Conservation (phyloP, 2,797 vertebrate species). For the Sciaenops ocellatus region DNA sequence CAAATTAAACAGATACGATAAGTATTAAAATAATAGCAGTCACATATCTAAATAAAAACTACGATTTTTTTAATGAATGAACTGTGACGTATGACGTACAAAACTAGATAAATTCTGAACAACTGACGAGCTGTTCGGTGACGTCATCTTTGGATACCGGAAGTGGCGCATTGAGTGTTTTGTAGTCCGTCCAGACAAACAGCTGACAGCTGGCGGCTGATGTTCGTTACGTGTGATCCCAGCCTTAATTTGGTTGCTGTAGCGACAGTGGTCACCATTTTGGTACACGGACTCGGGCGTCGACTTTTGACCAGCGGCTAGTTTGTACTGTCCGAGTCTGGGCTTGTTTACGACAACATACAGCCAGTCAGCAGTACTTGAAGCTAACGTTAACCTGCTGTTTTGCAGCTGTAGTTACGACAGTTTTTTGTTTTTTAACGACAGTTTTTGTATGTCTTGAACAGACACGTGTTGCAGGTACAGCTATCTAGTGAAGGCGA, state of each 20-base stretch:
- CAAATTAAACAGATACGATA: too few relatives aligned
- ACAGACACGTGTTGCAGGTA: background rate
- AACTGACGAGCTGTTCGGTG: conserved; percentile 5
- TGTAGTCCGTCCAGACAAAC: background rate
- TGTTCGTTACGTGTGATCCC: background rate
- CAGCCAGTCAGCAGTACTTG: background rate
- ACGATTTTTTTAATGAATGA: too few relatives aligned
- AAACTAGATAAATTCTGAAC: too few relatives aligned
- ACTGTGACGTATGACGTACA: too few relatives aligned
- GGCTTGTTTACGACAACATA: background rate
- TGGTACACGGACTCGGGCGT: too few relatives aligned
- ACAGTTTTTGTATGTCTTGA: background rate
- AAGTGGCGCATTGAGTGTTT: conserved; percentile 3
- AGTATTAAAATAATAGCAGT: too few relatives aligned
- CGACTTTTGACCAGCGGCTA: background rate
- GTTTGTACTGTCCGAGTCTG: background rate
- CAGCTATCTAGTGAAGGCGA: too few relatives aligned
- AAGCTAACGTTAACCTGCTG: conserved; percentile 5
- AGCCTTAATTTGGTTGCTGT: background rate
- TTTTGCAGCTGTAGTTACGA: background rate
- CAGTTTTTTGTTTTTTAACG: background rate
- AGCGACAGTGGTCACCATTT: background rate
- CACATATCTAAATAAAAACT: too few relatives aligned
- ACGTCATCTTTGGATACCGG: conserved; percentile 32
- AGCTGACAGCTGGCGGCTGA: background rate